Evolutionary conservation across 92 coral and sea anemone genomes (phyloP), one percentile per base, ranked within the genome.

Genomic region (Epizoanthus scotinus): DNA sequence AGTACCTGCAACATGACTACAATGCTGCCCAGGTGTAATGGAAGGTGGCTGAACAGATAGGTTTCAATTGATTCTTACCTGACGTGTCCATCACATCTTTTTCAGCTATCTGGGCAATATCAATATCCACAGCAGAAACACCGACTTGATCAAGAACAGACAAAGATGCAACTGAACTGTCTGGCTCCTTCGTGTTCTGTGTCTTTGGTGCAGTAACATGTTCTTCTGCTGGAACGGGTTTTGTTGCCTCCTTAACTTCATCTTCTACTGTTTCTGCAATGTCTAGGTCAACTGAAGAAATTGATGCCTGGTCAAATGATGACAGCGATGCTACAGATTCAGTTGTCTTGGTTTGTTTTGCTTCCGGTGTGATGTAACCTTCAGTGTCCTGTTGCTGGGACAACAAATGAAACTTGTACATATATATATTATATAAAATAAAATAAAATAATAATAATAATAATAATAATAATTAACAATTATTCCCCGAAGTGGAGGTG

Each of bases 231-330:
- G 38, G 67, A 34, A 34, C 21, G 18, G 72, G 47, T 55, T 80
- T 27, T 8, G 78, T 36, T 31, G 81, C 63, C 10, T 58, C 82
- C n/a, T 82, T 59, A 2, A 89, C 95, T 61, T 90, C 98, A 55
- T 81, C 89, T 78, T 95, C 98, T 2, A 93, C 99, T 56, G 87
- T 74, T 44, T 81, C 86, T 24, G 96, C 94, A 71, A 95, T 95
- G 49, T 90, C 98, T 50, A 95, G 91, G 80, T 95, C 99, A 18
- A 95, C 89, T 13, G 96, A 86, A n/a, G 99, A 95, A 20, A 95
- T 84, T 3, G 91, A 85, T 17, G 91, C 83, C 63, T 93, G 98
- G 77, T 95, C 99, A 49, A 95, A 22, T 2, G 99, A 93, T 17
- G 99, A 95, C 34, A 95, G 83, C 0, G 96, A 83, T 27, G 98